Conservation (phyloP, 2,113 vertebrate species). For the Corvus hawaiiensis region DNA sequence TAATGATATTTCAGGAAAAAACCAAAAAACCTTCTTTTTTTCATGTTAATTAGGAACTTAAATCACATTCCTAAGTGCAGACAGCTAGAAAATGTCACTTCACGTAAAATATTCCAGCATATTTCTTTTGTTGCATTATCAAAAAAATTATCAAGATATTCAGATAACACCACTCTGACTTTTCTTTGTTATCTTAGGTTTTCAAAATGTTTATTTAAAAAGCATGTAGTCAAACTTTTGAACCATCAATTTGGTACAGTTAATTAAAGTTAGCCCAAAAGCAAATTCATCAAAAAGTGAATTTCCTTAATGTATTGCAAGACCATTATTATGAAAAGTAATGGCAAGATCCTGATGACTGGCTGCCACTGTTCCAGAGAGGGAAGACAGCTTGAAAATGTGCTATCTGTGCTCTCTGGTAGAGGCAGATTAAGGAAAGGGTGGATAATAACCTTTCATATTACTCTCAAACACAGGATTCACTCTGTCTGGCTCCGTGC, state of each 20-base stretch:
- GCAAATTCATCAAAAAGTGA: not conserved
- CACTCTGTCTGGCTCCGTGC: slow-evolving; percentile 26
- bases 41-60: not conserved
- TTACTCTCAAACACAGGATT: slow-evolving; percentile 32
- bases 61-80: not conserved
- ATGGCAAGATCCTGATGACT: slow-evolving; percentile 34
- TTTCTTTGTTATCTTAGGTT: not conserved
- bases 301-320: slow-evolving; percentile 4
- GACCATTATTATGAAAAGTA: slow-evolving; percentile 28
- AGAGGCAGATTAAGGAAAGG: slow-evolving; percentile 33
- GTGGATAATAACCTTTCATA: slow-evolving; percentile 30
- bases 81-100: not conserved
- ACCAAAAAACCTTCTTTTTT: not conserved
- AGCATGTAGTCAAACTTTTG: slow-evolving; percentile 35
- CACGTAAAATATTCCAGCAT: not conserved
- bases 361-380: not conserved
- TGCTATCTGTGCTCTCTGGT: not conserved
- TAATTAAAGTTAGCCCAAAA: slow-evolving; percentile 49
- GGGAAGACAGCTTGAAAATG: not conserved
- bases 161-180: not conserved
- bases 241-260: not conserved
- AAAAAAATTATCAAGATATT: not conserved
- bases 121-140: not conserved
- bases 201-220: not conserved
- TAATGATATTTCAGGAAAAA: not conserved